Conservation (phyloP, 2,888 invertebrate genomes). For the Cryptocheilus praepositus region DNA sequence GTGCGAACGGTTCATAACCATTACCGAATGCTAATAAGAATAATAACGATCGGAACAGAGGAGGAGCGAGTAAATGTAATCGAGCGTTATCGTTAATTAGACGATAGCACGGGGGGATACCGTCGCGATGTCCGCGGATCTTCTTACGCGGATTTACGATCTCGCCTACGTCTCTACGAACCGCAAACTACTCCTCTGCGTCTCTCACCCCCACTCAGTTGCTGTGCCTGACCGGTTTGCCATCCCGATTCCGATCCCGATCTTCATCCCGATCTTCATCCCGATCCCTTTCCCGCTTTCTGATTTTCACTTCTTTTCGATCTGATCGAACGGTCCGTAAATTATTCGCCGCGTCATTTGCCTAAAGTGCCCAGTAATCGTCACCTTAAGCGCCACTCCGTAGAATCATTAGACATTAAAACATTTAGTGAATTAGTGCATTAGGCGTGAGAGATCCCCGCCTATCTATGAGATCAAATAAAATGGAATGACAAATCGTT, state of each 20-base stretch:
- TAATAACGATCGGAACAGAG: conserved; percentile 40
- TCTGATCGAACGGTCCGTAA: no score
- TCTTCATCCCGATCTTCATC: not conserved
- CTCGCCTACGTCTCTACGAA: conserved; percentile 17
- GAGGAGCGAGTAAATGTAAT: conserved; percentile 54
- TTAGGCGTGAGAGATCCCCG: no score
- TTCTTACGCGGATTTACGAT: conserved; percentile 40
- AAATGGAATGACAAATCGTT: no score
- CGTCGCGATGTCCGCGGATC: conserved; percentile 53
- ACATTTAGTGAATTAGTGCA: no score
- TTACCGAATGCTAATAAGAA: no score
- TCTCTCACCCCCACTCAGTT: conserved; percentile 49
- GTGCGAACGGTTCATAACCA: no score
- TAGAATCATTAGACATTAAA: no score
- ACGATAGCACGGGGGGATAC: conserved; percentile 56
- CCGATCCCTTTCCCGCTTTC: no score
- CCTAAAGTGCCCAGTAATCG: no score
- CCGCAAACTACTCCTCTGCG: conserved; percentile 31
- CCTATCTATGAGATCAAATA: no score
- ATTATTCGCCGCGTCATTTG: not conserved
- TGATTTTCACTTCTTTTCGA: no score
- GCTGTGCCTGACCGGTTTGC: conserved; percentile 64
- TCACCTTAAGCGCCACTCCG: no score
- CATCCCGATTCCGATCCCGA: conserved; percentile 11
- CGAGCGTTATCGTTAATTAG: conserved; percentile 64